Evolutionary conservation across 2,113 vertebrate species (phyloP), one percentile per base, ranked within the genome.

Genomic region (Egretta garzetta): DNA sequence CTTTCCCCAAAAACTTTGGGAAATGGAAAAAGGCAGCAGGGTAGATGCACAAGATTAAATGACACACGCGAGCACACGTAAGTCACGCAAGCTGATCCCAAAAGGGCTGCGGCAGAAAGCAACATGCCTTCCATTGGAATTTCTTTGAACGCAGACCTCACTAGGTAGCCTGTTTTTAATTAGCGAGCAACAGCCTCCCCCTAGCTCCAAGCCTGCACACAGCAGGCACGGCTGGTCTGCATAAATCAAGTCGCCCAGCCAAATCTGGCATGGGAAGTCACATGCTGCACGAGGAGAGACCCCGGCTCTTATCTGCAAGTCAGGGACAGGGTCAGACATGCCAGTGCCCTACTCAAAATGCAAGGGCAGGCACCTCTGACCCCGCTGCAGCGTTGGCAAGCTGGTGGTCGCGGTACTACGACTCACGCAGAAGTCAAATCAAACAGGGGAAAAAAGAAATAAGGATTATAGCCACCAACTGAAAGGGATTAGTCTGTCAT

Each of bases 311-410:
- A 53, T 8, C 58, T 80, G 41, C 13, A 18, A 66, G 39, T 53
- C 86, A 70, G 59, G 32, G 70, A 49, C 15, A 3, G 28, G 43
- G 24, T 11, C 66, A 62, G 32, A 21, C 3, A 0, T 8, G 12
- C 1, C 81, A 33, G 17, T 7, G 35, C 35, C 59, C 45, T 33
- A 2, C 47, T 81, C 32, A 8, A n/a, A 22, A 14, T 2, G 4
- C 53, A 52, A 39, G 47, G 32, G 55, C 11, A 37, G 39, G 50
- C 32, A 49, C 33, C 39, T 66, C 93, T 28, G 32, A 32, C 58
- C 75, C 24, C 0, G 0, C 55, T 19, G 47, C 73, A 66, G 52
- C 1, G 0, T 23, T 55, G 33, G 50, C 50, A 47, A 1, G 1
- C 37, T 53, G 21, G 12, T 6, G 33, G 16, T 35, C 89, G 77